phyloP scores from a whole-genome alignment of 2,797 vertebrate genomes.

The Schizothorax lantsangensis region DNA sequence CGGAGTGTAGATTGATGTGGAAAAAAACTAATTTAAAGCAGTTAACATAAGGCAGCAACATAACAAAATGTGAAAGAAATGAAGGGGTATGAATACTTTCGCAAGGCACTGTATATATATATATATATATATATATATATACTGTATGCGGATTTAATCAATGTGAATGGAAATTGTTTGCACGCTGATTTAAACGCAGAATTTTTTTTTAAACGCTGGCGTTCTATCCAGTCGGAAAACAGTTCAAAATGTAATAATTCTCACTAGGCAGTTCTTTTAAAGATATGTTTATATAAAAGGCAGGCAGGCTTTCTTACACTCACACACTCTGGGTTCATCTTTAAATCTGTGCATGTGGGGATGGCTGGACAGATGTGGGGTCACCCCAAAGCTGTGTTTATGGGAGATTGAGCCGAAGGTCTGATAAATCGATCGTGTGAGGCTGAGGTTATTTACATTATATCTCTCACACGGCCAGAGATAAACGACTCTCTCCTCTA shows the following conservation, averaged over 20 bases:
- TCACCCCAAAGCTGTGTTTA: constrained; percentile 66
- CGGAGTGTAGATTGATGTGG: no score
- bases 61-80: no score
- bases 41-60: no score
- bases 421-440: constrained; percentile 60
- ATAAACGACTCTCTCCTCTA: constrained; percentile 58
- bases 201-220: neutral
- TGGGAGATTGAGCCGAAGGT: constrained; percentile 57
- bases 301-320: constrained; percentile 15
- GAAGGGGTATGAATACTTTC: no score
- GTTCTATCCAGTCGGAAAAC: constrained; percentile 1
- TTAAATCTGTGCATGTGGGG: constrained; percentile 58
- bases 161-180: no score
- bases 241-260: constrained; percentile 31
- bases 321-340: constrained; percentile 55
- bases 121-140: no score
- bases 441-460: constrained; percentile 63
- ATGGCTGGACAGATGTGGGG: constrained; percentile 53
- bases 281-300: constrained; percentile 38
- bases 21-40: no score
- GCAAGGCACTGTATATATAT: no score
- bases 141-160: no score
- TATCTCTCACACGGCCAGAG: constrained; percentile 53
- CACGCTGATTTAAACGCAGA: no score
- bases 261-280: constrained; percentile 24